Percentiles rank a stretch among this genome's conserved stretches.
Evolutionary conservation across 1,140 invertebrate species (phyloP).

Genomic region (Scaptomyza montana): DNA sequence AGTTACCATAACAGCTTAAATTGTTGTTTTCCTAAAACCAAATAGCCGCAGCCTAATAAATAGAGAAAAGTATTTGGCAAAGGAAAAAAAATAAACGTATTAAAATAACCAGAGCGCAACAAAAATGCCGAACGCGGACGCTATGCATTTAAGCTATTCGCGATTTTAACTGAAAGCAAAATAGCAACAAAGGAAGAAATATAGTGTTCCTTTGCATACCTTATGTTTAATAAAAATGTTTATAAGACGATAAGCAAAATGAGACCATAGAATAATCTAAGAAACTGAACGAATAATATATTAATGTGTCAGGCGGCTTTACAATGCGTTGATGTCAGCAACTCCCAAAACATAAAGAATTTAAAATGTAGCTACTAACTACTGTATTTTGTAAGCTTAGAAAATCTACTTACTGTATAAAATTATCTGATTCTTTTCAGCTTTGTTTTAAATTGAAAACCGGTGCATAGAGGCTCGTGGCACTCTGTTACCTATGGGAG

Average conservation of each 20-base stretch:
- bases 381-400: no score
- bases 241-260: not conserved
- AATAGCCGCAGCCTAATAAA: not conserved
- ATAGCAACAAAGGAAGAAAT: conserved; percentile 5
- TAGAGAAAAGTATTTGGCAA: conserved; percentile 36
- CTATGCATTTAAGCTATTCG: conserved; percentile 30
- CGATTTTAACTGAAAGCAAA: not conserved
- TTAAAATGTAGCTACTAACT: no score
- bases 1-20: no score
- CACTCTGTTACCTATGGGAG: conserved; percentile 73
- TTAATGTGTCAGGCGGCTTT: no score
- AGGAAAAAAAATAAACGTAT: conserved; percentile 36
- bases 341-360: no score
- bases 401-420: no score
- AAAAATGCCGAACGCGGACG: conserved; percentile 42
- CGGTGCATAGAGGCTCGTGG: conserved; percentile 36
- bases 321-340: no score
- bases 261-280: not conserved
- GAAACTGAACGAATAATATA: no score
- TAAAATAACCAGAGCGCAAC: conserved; percentile 38
- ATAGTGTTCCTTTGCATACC: conserved; percentile 6
- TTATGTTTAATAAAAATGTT: not conserved
- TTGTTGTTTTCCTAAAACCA: not conserved
- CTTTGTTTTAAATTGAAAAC: conserved; percentile 39
- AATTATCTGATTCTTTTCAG: conserved; percentile 13